phyloP scores from a whole-genome alignment of 2,888 invertebrate genomes.

The Saturnia japonica region DNA sequence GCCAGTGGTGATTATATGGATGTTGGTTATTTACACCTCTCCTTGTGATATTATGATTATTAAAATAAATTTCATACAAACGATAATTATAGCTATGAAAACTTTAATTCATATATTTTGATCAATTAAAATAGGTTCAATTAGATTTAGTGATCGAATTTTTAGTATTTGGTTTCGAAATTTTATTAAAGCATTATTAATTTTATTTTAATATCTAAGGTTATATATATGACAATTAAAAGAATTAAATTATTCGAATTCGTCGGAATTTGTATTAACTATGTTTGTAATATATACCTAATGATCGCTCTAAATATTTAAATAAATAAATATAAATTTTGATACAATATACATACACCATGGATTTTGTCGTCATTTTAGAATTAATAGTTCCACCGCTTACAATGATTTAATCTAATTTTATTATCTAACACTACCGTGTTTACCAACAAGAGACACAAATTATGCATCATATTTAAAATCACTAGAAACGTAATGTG shows the following conservation, averaged over 20 bases:
- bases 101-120: neutral
- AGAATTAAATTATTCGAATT: neutral
- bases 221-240: neutral
- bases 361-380: neutral
- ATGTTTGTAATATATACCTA: neutral
- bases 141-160: neutral
- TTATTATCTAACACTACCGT: neutral
- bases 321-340: neutral
- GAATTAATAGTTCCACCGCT: neutral
- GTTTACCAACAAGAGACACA: neutral
- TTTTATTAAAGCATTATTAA: neutral
- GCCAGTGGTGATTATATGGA: neutral
- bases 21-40: constrained; percentile 4
- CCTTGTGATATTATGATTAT: neutral
- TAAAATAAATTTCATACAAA: neutral
- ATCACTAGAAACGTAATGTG: neutral
- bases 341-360: neutral
- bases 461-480: neutral
- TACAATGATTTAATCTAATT: neutral
- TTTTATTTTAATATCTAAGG: neutral
- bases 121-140: neutral
- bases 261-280: neutral
- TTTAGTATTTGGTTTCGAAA: neutral
- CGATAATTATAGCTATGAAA: neutral
- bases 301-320: neutral